These are phyloP conservation scores for Prorops nasuta DNA, from an alignment of 1,140 invertebrate species.

Conservation along the genomic window DNA sequence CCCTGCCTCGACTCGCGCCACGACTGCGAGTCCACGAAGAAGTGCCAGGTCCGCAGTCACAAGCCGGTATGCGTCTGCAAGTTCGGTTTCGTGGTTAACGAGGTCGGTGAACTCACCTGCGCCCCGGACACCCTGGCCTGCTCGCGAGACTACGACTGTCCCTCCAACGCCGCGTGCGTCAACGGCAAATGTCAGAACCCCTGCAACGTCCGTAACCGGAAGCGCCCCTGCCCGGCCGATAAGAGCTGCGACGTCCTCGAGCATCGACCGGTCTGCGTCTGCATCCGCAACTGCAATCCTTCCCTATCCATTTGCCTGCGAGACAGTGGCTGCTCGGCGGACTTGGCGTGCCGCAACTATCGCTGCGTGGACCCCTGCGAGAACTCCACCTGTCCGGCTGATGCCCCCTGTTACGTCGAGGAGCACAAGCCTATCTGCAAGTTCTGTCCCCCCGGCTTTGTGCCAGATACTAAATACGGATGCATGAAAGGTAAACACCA, in stretches of 20 bases:
- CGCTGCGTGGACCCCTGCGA: constrained; percentile 87
- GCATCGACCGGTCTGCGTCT: constrained; percentile 82
- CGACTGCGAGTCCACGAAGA: constrained; percentile 75
- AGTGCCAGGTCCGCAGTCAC: constrained; percentile 84
- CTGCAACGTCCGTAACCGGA: constrained; percentile 62
- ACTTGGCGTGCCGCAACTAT: constrained; percentile 82
- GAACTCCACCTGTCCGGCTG: constrained; percentile 74
- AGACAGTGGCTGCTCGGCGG: constrained; percentile 81
- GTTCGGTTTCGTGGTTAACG: constrained; percentile 81
- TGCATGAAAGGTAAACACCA: constrained; percentile 88
- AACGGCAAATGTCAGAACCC: constrained; percentile 81
- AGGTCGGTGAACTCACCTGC: constrained; percentile 79
- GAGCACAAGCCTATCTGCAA: constrained; percentile 91
- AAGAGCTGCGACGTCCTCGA: constrained; percentile 84
- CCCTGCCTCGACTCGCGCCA: constrained; percentile 62
- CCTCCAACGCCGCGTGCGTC: constrained; percentile 79
- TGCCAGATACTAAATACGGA: constrained; percentile 84
- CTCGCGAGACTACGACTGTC: constrained; percentile 77
- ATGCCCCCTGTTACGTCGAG: constrained; percentile 85
- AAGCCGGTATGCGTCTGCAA: constrained; percentile 84
- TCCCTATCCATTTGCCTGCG: constrained; percentile 83
- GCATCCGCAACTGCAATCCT: constrained; percentile 81
- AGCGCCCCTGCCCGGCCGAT: constrained; percentile 69
- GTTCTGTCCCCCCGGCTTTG: constrained; percentile 89
- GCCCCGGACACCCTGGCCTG: constrained; percentile 78